These are phyloP conservation scores for Brachypalpus laphriformis DNA, from an alignment of 2,888 invertebrate genomes.

Conservation along the genomic window DNA sequence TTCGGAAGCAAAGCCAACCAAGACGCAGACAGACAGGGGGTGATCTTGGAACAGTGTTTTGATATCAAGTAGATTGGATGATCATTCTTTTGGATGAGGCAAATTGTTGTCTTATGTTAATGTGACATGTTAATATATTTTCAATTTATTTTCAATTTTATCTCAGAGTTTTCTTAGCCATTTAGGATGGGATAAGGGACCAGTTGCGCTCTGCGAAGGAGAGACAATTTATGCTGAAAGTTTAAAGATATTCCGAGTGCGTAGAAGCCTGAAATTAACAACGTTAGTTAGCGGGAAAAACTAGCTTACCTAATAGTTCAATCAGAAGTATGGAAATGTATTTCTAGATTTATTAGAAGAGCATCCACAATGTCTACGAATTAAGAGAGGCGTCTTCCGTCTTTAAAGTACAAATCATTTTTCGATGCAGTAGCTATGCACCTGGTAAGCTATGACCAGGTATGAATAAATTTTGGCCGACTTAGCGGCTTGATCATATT, in stretches of 20 bases:
- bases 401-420: too few relatives aligned
- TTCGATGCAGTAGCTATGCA: too few relatives aligned
- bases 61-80: not conserved
- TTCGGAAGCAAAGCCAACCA: not conserved
- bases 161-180: not conserved
- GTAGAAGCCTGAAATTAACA: not conserved
- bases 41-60: slow-evolving; percentile 5
- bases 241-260: not conserved
- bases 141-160: slow-evolving; percentile 66
- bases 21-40: not conserved
- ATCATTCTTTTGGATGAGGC: slow-evolving; percentile 3
- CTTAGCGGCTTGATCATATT: too few relatives aligned
- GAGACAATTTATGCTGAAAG: not conserved
- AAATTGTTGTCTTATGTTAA: slow-evolving; percentile 57
- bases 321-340: too few relatives aligned
- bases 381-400: too few relatives aligned
- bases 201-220: not conserved
- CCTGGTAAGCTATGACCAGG: too few relatives aligned
- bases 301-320: too few relatives aligned
- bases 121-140: slow-evolving; percentile 70
- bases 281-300: too few relatives aligned
- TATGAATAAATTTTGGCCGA: too few relatives aligned
- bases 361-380: too few relatives aligned
- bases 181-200: not conserved
- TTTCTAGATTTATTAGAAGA: too few relatives aligned